Percentiles rank a stretch among this genome's conserved stretches.
Conservation (phyloP, 2,113 vertebrate species). For the Asarcornis scutulata region DNA sequence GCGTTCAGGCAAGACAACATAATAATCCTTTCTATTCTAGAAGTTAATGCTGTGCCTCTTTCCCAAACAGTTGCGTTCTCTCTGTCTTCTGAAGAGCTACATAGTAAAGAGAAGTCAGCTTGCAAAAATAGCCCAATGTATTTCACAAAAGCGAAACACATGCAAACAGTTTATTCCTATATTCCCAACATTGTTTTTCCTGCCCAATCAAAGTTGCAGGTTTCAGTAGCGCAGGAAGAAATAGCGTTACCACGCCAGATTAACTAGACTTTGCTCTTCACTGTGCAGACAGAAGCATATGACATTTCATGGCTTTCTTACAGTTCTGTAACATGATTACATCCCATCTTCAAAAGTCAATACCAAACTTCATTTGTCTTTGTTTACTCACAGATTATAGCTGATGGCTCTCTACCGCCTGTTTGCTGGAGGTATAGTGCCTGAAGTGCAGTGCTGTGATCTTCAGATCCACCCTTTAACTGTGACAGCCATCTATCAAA, state of each 20-base stretch:
- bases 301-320: not conserved
- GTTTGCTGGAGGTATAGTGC: not conserved
- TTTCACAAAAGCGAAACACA: not conserved
- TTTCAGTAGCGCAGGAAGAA: not conserved
- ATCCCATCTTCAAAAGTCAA: not conserved
- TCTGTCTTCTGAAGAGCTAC: not conserved
- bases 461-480: not conserved
- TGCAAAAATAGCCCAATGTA: not conserved
- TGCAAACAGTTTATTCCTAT: not conserved
- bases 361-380: not conserved
- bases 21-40: not conserved
- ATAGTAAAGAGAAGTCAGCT: not conserved
- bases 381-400: not conserved
- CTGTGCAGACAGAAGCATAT: not conserved
- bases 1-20: conserved; percentile 17
- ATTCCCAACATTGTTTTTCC: not conserved
- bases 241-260: not conserved
- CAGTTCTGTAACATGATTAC: not conserved
- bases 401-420: not conserved
- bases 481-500: not conserved
- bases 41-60: not conserved
- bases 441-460: not conserved
- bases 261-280: not conserved
- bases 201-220: not conserved
- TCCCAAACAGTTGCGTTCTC: not conserved